phyloP scores from a whole-genome alignment of 2,797 vertebrate genomes.

The Bucorvus abyssinicus region DNA sequence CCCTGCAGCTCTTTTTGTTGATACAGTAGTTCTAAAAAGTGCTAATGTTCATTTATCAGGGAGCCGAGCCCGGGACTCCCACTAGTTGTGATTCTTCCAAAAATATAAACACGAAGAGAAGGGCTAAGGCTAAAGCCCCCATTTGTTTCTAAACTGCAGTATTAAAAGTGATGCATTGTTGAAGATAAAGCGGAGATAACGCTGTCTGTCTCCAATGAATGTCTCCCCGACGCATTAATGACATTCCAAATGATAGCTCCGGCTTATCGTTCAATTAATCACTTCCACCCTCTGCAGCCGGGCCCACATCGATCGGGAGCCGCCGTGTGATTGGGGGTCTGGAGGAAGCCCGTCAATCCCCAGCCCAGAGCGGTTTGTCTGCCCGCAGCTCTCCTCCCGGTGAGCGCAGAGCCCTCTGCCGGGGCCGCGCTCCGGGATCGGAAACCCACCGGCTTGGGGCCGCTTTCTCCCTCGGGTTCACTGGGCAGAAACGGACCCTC shows the following conservation, averaged over 20 bases:
- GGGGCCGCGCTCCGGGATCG: background rate
- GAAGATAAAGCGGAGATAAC: slow-evolving; percentile 98
- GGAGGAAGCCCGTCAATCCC: background rate
- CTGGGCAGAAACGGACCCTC: background rate
- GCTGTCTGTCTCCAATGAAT: slow-evolving; percentile 90
- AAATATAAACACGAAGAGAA: slow-evolving; percentile 94
- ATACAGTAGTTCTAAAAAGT: slow-evolving; percentile 91
- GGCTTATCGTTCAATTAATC: slow-evolving; percentile 84
- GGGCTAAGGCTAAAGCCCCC: slow-evolving; percentile 88
- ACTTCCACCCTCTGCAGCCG: slow-evolving; percentile 71
- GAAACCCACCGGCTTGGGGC: background rate
- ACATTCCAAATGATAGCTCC: slow-evolving; percentile 84
- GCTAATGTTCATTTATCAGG: slow-evolving; percentile 96
- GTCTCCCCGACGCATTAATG: slow-evolving; percentile 93
- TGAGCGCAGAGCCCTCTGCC: background rate
- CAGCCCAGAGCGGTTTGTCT: background rate
- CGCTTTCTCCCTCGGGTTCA: background rate
- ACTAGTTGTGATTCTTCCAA: slow-evolving; percentile 90
- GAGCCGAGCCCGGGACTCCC: slow-evolving; percentile 77
- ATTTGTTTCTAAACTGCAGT: slow-evolving; percentile 89
- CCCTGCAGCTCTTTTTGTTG: slow-evolving; percentile 85
- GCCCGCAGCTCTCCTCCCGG: background rate
- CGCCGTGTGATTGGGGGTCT: background rate
- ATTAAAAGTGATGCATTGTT: slow-evolving; percentile 87
- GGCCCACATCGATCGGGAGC: slow-evolving; percentile 54